Base-by-base conservation (phyloP, 37 sponge, comb jelly and placozoan genomes). In the Halichondria panicea region DNA sequence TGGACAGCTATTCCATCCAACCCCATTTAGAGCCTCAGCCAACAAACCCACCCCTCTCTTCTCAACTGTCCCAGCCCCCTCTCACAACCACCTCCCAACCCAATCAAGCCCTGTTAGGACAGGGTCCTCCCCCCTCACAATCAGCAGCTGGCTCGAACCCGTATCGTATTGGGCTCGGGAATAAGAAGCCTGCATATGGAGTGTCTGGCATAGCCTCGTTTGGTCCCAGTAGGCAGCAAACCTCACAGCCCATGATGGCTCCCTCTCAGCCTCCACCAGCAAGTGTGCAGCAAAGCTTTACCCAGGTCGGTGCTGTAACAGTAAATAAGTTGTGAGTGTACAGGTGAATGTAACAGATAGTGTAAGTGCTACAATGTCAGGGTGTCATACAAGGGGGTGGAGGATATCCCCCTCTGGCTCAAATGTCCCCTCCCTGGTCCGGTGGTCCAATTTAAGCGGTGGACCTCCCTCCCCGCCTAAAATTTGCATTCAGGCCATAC, bases 131-230 rank as follows among this genome's bases (percentile, higher is more conserved):
- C 37, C 76, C 48, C 33, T 4, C 31, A 50, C 36, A 6, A 2
- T 8, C 25, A n/a, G n/a, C n/a, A n/a, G n/a, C n/a, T 30, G 27
- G 44, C 28, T 56, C 55, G 25, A 78, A 78, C 40, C 79, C 79
- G 9, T 78, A 66, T 41, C 57, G 79, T 18, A 55, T 68, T 3
- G 79, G 79, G 8, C 19, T 57, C 41, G 79, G 69, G 9, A 9
- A 55, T 25, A 68, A 44, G 41, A 78, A 68, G 68, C 67, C 41
- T 18, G 69, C 68, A 4, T 68, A 78, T 55, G 76, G 64, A 24
- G 32, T 33, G 21, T 75, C 75, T 3, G 75, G 75, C 1, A 75
- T 75, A 25, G 75, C 75, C 1, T 75, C 75, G 21, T 75, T 62
- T 40, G 45, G 63, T 24, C n/a, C 25, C 27, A 22, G 45, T 37